Conservation (phyloP, 1,140 invertebrate genomes). For the Lepidotrigona ventralis region DNA sequence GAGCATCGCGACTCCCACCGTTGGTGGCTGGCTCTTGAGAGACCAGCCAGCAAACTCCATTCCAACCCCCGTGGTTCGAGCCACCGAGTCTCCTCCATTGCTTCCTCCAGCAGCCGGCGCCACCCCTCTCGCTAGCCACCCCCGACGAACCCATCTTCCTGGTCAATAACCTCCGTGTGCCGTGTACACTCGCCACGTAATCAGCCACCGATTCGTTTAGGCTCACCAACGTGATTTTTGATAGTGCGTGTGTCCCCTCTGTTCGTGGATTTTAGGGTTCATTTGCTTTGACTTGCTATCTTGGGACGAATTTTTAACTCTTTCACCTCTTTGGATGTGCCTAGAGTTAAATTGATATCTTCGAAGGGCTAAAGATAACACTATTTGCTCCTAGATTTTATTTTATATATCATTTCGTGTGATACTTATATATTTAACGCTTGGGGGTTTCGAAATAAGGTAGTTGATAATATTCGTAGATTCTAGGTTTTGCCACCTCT, state of each 20-base stretch:
- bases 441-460: no score
- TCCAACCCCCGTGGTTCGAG: conserved; percentile 42
- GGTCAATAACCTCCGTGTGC: conserved; percentile 63
- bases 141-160: conserved; percentile 63
- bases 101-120: conserved; percentile 35
- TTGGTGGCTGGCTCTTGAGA: conserved; percentile 39
- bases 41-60: conserved; percentile 58
- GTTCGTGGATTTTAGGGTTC: background rate
- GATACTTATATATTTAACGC: no score
- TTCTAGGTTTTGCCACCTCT: no score
- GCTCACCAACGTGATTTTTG: background rate
- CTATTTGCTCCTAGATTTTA: no score
- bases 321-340: no score
- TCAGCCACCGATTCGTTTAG: conserved; percentile 20
- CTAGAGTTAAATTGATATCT: no score
- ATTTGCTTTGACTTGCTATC: no score
- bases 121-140: conserved; percentile 13
- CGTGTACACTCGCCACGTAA: conserved; percentile 48
- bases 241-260: background rate
- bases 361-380: no score
- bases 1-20: conserved; percentile 19
- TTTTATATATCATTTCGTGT: no score
- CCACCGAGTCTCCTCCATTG: conserved; percentile 4
- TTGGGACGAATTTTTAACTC: no score
- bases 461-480: no score